Percentiles rank a stretch among this genome's conserved stretches.
These are phyloP conservation scores for Eumaeus atala DNA, from an alignment of 1,140 invertebrate genomes.

Conservation along the genomic window DNA sequence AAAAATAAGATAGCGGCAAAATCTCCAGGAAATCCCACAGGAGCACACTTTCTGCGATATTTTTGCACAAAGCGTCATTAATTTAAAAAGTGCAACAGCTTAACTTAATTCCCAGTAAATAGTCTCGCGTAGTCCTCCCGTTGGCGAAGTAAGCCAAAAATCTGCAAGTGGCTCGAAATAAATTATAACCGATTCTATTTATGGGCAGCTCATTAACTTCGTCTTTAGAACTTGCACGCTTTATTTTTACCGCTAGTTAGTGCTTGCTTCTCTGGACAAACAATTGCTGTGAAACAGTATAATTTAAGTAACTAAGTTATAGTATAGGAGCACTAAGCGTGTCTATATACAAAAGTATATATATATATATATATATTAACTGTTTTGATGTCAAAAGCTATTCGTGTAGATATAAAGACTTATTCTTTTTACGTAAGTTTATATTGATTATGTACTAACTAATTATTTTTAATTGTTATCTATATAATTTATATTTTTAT, in stretches of 20 bases:
- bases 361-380: too few relatives aligned
- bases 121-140: slow-evolving; percentile 30
- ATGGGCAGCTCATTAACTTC: slow-evolving; percentile 55
- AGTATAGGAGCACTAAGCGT: too few relatives aligned
- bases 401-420: too few relatives aligned
- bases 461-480: too few relatives aligned
- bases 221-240: slow-evolving; percentile 32
- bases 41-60: slow-evolving; percentile 12
- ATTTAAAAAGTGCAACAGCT: slow-evolving; percentile 37
- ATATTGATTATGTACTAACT: too few relatives aligned
- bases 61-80: slow-evolving; percentile 19
- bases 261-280: too few relatives aligned
- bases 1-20: background rate
- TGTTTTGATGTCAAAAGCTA: too few relatives aligned
- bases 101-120: slow-evolving; percentile 51
- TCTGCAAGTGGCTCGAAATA: slow-evolving; percentile 55
- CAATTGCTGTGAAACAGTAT: too few relatives aligned
- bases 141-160: slow-evolving; percentile 55
- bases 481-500: too few relatives aligned
- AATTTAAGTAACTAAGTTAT: too few relatives aligned
- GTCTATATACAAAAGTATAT: too few relatives aligned
- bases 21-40: slow-evolving; percentile 11
- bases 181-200: slow-evolving; percentile 67
- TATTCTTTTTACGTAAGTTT: too few relatives aligned
- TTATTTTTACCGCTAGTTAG: background rate